These are phyloP conservation scores for Platorchestia sp. DNA, from an alignment of 1,140 invertebrate genomes.

Conservation along the genomic window DNA sequence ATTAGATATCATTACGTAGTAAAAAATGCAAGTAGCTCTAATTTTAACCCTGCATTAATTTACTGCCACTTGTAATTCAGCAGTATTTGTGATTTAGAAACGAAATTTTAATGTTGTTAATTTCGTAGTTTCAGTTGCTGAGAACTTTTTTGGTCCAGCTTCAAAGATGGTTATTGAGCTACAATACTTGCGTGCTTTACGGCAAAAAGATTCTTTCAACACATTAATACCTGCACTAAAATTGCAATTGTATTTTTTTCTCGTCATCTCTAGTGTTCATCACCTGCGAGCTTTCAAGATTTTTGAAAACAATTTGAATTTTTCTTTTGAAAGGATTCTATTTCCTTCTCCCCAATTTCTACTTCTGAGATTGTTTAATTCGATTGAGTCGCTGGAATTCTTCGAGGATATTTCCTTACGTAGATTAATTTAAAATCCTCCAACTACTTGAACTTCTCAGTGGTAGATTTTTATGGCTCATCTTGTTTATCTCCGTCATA, in stretches of 20 bases:
- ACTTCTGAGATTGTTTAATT: too few species aligned
- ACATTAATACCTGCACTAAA: too few species aligned
- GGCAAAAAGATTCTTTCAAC: too few species aligned
- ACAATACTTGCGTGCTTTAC: too few species aligned
- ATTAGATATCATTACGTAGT: neutral
- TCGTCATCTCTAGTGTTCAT: neutral
- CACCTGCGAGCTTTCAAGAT: neutral
- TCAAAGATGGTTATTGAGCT: too few species aligned
- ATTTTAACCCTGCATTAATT: neutral
- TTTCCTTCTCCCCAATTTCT: too few species aligned
- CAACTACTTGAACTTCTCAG: neutral
- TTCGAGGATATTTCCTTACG: too few species aligned
- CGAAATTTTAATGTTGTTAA: neutral
- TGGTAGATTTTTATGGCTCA: neutral
- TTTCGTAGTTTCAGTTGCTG: too few species aligned
- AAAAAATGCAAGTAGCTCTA: neutral
- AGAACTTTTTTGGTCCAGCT: too few species aligned
- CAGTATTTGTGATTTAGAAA: neutral
- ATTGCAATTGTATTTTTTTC: neutral
- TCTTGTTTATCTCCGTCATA: neutral
- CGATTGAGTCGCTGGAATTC: too few species aligned
- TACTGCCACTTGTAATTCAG: neutral
- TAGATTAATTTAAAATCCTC: neutral
- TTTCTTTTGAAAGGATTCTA: too few species aligned
- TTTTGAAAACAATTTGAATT: too few species aligned